A percentile compares a stretch with the other conserved stretches of the same genome.
Evolutionary conservation across 2,888 invertebrate genomes (phyloP).

Genomic region (Polydrusus cervinus): DNA sequence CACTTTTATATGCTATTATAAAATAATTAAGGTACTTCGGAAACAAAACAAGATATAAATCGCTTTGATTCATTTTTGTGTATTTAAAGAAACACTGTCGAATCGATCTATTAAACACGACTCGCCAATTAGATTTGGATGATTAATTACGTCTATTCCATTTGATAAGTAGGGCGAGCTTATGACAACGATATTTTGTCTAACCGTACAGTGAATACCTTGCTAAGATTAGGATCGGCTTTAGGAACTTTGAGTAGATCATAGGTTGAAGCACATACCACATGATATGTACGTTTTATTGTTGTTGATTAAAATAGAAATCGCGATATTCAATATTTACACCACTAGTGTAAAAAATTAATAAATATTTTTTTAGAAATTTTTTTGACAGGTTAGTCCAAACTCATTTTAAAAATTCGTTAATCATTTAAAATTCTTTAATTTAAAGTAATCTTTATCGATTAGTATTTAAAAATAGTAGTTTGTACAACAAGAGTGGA

Average conservation of each 20-base stretch:
- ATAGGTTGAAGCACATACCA: constrained; percentile 11
- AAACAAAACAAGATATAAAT: constrained; percentile 22
- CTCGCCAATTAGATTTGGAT: constrained; percentile 56
- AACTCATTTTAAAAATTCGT: too few species aligned
- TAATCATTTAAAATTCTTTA: too few species aligned
- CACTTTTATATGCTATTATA: constrained; percentile 16
- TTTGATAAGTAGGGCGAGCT: constrained; percentile 56
- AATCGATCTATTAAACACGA: constrained; percentile 52
- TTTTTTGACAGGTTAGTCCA: too few species aligned
- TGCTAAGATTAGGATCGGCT: constrained; percentile 35
- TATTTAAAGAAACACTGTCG: constrained; percentile 29
- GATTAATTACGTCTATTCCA: constrained; percentile 56
- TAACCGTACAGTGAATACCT: constrained; percentile 53
- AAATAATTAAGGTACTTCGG: constrained; percentile 12
- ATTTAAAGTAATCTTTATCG: too few species aligned
- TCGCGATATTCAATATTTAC: too few species aligned
- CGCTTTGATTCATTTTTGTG: constrained; percentile 22
- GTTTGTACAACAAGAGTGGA: too few species aligned
- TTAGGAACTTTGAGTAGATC: constrained; percentile 21
- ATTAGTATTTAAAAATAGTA: too few species aligned
- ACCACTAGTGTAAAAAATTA: too few species aligned
- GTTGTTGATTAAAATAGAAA: too few species aligned
- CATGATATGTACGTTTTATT: neutral
- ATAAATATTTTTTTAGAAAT: too few species aligned
- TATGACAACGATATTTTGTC: constrained; percentile 52